phyloP scores from a whole-genome alignment of 1,140 invertebrate species.

The Holotrichia oblita region DNA sequence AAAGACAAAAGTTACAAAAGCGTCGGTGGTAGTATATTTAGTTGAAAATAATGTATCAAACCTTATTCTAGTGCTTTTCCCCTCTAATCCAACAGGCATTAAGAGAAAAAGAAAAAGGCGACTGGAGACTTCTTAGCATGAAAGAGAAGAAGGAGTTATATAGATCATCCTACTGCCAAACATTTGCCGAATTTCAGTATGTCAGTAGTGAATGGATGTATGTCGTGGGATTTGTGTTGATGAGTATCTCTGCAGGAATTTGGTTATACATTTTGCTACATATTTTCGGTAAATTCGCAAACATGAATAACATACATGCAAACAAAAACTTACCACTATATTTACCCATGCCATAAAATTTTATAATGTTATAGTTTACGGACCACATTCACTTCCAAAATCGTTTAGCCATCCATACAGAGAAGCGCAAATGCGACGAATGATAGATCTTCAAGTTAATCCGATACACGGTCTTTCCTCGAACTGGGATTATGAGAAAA shows the following conservation, averaged over 20 bases:
- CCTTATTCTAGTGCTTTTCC: too few species aligned
- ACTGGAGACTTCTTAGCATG: conserved; percentile 50
- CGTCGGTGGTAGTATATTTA: too few species aligned
- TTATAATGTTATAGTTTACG: conserved; percentile 40
- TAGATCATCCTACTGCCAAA: conserved; percentile 50
- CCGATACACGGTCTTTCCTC: conserved; percentile 77
- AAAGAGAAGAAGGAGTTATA: conserved; percentile 52
- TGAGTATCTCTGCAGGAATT: conserved; percentile 45
- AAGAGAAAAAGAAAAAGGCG: conserved; percentile 52
- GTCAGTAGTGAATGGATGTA: conserved; percentile 46
- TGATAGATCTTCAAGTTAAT: conserved; percentile 79
- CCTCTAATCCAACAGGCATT: conserved; percentile 44
- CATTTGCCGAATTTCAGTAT: conserved; percentile 50
- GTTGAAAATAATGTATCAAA: too few species aligned
- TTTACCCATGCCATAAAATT: background rate
- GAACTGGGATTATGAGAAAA: conserved; percentile 73
- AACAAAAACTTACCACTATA: too few species aligned
- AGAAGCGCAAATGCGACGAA: conserved; percentile 77
- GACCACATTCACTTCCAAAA: conserved; percentile 64
- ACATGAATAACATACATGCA: background rate
- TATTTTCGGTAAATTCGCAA: conserved; percentile 9
- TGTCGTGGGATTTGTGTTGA: conserved; percentile 41
- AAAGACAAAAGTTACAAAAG: too few species aligned
- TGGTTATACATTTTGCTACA: conserved; percentile 46
- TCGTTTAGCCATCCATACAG: conserved; percentile 75